Conservation (phyloP, 2,888 invertebrate species). For the Spisula solida region DNA sequence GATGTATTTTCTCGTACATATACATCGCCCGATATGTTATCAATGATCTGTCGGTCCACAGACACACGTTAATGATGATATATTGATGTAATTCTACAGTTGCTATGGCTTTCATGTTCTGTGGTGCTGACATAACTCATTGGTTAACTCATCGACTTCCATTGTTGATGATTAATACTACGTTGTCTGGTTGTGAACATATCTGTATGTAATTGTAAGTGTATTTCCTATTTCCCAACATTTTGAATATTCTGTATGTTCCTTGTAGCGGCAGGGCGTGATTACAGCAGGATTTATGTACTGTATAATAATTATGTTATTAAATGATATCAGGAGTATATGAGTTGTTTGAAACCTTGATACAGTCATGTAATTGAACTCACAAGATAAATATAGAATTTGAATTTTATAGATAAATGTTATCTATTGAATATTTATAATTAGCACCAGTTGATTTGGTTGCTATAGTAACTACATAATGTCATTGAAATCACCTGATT, state of each 20-base stretch:
- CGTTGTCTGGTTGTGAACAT: background rate
- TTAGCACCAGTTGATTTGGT: too few species aligned
- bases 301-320: too few species aligned
- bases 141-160: background rate
- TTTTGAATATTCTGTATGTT: background rate
- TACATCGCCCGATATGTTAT: background rate
- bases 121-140: background rate
- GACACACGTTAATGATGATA: background rate
- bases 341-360: too few species aligned
- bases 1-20: background rate
- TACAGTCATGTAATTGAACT: too few species aligned
- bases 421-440: too few species aligned
- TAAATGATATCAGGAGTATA: too few species aligned
- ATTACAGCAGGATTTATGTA: too few species aligned
- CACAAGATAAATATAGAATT: too few species aligned
- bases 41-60: background rate
- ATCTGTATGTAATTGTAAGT: background rate
- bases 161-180: background rate
- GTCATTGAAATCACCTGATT: too few species aligned
- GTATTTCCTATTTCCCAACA: background rate
- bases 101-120: background rate
- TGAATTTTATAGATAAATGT: too few species aligned
- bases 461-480: too few species aligned
- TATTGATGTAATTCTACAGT: conserved; percentile 17
- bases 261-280: too few species aligned